A percentile compares a stretch with the other conserved stretches of the same genome.
These are phyloP conservation scores for Adelges cooleyi DNA, from an alignment of 1,140 invertebrate species.

Conservation along the genomic window DNA sequence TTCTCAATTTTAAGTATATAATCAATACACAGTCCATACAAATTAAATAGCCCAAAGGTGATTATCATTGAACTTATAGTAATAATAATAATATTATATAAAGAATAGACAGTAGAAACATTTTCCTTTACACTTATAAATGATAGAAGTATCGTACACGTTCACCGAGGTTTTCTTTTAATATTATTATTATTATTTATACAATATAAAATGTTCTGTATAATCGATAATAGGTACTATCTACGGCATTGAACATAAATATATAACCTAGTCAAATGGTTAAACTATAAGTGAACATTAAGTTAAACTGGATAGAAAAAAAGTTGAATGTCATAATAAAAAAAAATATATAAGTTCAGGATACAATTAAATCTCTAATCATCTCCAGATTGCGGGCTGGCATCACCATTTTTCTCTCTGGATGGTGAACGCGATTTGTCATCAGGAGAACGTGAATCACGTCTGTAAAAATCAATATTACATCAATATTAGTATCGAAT, in stretches of 20 bases:
- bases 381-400: slow-evolving; percentile 25
- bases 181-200: background rate
- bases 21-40: slow-evolving; percentile 16
- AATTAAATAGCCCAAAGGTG: background rate
- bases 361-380: slow-evolving; percentile 13
- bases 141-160: background rate
- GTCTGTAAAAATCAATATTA: background rate
- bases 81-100: background rate
- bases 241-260: slow-evolving; percentile 23
- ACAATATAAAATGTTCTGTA: slow-evolving; percentile 25
- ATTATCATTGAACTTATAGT: background rate
- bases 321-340: slow-evolving; percentile 5
- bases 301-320: slow-evolving; percentile 25
- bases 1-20: slow-evolving; percentile 19
- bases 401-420: slow-evolving; percentile 23
- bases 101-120: background rate
- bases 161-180: background rate
- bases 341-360: slow-evolving; percentile 5
- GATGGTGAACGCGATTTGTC: slow-evolving; percentile 21
- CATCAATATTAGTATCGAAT: no score
- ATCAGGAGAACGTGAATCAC: slow-evolving; percentile 18
- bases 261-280: slow-evolving; percentile 20
- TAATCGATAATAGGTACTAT: slow-evolving; percentile 11
- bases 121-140: background rate
- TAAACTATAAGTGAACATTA: slow-evolving; percentile 18